phyloP scores from a whole-genome alignment of 1,140 invertebrate species.

The Drosophila grimshawi region DNA sequence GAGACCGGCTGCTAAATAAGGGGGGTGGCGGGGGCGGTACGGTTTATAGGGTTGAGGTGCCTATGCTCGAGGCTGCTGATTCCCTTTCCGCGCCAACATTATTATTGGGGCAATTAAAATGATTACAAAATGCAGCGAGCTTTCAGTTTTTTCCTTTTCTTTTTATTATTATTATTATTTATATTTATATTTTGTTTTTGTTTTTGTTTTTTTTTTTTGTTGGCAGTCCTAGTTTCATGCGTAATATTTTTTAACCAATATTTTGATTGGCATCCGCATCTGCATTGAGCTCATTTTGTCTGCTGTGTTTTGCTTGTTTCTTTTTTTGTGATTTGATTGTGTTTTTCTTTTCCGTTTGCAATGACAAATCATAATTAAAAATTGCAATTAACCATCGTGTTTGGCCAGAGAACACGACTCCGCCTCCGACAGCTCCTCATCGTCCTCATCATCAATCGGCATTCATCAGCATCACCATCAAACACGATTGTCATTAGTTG shows the following conservation, averaged over 20 bases:
- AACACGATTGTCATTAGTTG: slow-evolving; percentile 44
- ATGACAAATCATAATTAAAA: slow-evolving; percentile 80
- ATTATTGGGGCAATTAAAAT: slow-evolving; percentile 79
- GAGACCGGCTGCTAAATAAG: neutral
- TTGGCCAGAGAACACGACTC: slow-evolving; percentile 28
- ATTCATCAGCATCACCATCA: slow-evolving; percentile 20
- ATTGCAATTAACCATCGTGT: slow-evolving; percentile 74
- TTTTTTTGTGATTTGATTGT: slow-evolving; percentile 8
- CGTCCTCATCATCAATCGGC: neutral
- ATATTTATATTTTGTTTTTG: neutral
- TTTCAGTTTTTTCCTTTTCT: neutral
- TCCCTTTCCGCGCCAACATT: slow-evolving; percentile 26
- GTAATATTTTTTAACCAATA: slow-evolving; percentile 22
- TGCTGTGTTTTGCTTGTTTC: slow-evolving; percentile 20
- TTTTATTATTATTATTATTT: slow-evolving; percentile 7
- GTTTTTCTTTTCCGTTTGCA: slow-evolving; percentile 29
- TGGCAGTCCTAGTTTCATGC: slow-evolving; percentile 50
- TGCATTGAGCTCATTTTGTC: neutral
- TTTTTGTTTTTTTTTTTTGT: slow-evolving; percentile 12
- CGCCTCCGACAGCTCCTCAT: neutral
- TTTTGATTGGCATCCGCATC: neutral
- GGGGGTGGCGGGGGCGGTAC: neutral
- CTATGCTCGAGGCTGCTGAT: no score
- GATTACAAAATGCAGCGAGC: slow-evolving; percentile 67
- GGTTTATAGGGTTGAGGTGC: neutral